phyloP scores from a whole-genome alignment of 2,888 invertebrate genomes.

The Beris morrisii region DNA sequence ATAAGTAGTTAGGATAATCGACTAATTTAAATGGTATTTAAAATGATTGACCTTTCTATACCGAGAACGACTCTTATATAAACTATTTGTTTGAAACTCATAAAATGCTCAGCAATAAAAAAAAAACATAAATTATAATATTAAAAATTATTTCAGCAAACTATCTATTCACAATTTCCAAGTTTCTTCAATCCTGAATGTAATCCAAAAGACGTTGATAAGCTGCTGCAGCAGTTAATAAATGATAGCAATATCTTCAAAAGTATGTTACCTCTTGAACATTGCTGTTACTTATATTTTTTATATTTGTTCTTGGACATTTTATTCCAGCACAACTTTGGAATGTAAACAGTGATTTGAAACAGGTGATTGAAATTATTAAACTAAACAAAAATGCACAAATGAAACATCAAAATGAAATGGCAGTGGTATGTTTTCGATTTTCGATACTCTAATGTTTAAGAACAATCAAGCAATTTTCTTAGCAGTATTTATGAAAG shows the following conservation, averaged over 20 bases:
- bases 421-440: conserved; percentile 2
- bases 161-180: conserved; percentile 7
- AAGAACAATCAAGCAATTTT: background rate
- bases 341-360: conserved; percentile 8
- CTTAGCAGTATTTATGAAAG: conserved; percentile 38
- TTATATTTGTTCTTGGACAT: background rate
- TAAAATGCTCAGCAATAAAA: too few species aligned
- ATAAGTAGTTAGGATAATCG: too few species aligned
- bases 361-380: conserved; percentile 3
- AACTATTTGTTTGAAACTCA: too few species aligned
- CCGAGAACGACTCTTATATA: too few species aligned
- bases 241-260: conserved; percentile 5
- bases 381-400: conserved; percentile 6
- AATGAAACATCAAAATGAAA: conserved; percentile 7
- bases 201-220: background rate
- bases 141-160: too few species aligned
- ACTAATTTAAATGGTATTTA: too few species aligned
- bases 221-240: conserved; percentile 18
- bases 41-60: too few species aligned
- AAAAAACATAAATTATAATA: too few species aligned
- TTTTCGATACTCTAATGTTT: conserved; percentile 46
- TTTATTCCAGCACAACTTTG: conserved; percentile 9
- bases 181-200: background rate
- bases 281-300: background rate
- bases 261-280: conserved; percentile 7